These are phyloP conservation scores for Pelecanus crispus DNA, from an alignment of 2,113 vertebrate species.

Conservation along the genomic window DNA sequence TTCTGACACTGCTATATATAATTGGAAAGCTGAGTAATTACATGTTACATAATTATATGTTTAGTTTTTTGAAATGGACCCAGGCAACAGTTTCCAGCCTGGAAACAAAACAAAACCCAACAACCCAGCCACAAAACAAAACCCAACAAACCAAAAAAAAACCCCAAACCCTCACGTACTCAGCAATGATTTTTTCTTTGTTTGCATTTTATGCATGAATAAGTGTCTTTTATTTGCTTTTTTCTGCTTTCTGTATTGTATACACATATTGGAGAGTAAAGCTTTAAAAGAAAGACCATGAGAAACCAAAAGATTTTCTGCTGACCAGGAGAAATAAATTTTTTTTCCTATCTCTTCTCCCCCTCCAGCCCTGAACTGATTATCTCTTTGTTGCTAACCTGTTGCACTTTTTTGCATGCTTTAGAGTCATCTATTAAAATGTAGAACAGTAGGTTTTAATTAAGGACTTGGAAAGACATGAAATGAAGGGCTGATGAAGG, in stretches of 20 bases:
- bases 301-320: not conserved
- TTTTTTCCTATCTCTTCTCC: not conserved
- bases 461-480: not conserved
- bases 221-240: not conserved
- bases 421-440: not conserved
- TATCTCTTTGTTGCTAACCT: not conserved
- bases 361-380: not conserved
- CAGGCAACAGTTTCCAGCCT: slow-evolving; percentile 2
- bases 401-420: not conserved
- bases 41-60: slow-evolving; percentile 46
- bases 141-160: not conserved
- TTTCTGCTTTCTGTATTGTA: not conserved
- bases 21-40: slow-evolving; percentile 52
- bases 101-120: not conserved
- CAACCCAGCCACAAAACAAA: not conserved
- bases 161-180: not conserved
- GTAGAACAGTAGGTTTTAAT: not conserved
- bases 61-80: slow-evolving; percentile 30
- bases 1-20: slow-evolving; percentile 13
- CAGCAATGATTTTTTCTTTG: not conserved
- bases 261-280: not conserved
- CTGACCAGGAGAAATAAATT: not conserved
- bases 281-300: not conserved
- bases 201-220: not conserved
- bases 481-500: not conserved